Conservation (phyloP, 2,888 invertebrate genomes). For the Caenorhabditis drosophilae region DNA sequence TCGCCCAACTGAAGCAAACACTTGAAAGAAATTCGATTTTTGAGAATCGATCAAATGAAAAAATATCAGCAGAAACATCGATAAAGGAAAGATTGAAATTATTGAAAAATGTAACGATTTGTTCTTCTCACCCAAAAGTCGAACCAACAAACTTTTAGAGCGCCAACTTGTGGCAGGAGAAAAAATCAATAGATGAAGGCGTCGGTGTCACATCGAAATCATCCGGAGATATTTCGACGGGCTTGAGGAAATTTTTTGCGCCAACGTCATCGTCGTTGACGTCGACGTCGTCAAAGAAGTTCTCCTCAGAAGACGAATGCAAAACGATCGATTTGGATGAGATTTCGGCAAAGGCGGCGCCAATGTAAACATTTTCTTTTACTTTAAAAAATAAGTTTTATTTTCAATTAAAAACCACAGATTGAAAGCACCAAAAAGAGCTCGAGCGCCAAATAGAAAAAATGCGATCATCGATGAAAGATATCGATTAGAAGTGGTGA, state of each 20-base stretch:
- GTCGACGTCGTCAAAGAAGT: neutral
- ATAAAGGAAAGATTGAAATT: conserved; percentile 40
- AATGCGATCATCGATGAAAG: conserved; percentile 13
- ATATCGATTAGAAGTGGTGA: conserved; percentile 13
- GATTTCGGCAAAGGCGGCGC: conserved; percentile 15
- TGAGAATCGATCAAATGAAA: conserved; percentile 13
- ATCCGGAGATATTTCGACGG: conserved; percentile 19
- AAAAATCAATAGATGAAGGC: neutral
- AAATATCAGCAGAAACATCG: conserved; percentile 21
- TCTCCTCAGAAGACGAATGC: neutral
- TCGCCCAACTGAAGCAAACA: conserved; percentile 28
- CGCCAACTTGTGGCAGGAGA: conserved; percentile 40
- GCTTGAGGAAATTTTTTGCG: conserved; percentile 26
- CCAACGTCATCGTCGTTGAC: conserved; percentile 4
- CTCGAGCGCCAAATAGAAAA: conserved; percentile 27
- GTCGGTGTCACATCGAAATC: neutral
- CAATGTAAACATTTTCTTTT: conserved; percentile 7
- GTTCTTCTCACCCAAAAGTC: neutral
- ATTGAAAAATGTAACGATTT: conserved; percentile 23
- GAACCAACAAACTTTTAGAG: conserved; percentile 19
- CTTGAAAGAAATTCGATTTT: conserved; percentile 20
- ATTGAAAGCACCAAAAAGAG: conserved; percentile 24
- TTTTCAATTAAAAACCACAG: conserved; percentile 13
- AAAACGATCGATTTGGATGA: conserved; percentile 25
- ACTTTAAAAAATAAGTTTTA: neutral